Percentiles rank a stretch among this genome's conserved stretches.
These are phyloP conservation scores for Rhagoletis zephyria DNA, from an alignment of 1,140 invertebrate genomes.

Conservation along the genomic window DNA sequence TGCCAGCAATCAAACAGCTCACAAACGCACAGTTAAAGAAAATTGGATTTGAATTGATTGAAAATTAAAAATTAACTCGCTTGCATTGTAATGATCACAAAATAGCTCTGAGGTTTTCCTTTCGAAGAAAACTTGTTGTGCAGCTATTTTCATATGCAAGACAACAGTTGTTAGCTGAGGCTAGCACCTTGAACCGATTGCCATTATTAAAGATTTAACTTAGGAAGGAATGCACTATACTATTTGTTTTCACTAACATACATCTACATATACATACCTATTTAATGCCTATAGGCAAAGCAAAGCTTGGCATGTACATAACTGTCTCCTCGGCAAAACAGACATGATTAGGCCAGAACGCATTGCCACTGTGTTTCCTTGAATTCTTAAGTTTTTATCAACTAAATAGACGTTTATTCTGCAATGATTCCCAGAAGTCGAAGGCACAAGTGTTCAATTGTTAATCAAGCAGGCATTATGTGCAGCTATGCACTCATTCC, in stretches of 20 bases:
- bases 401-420: no score
- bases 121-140: not conserved
- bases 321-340: no score
- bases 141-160: not conserved
- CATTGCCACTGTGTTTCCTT: no score
- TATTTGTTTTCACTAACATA: no score
- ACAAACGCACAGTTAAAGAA: not conserved
- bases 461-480: not conserved
- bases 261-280: no score
- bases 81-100: constrained; percentile 34
- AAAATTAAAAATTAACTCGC: constrained; percentile 44
- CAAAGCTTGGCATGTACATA: no score
- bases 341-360: no score
- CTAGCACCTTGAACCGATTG: not conserved
- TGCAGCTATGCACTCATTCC: not conserved
- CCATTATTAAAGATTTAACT: no score
- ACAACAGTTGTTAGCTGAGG: not conserved
- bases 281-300: no score
- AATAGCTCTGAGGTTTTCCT: not conserved
- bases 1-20: not conserved
- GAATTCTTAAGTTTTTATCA: no score
- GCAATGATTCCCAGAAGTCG: not conserved
- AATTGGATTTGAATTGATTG: constrained; percentile 47
- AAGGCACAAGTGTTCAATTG: not conserved
- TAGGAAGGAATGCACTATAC: no score